phyloP scores from a whole-genome alignment of 2,113 vertebrate genomes.

The Pomatostomus ruficeps region DNA sequence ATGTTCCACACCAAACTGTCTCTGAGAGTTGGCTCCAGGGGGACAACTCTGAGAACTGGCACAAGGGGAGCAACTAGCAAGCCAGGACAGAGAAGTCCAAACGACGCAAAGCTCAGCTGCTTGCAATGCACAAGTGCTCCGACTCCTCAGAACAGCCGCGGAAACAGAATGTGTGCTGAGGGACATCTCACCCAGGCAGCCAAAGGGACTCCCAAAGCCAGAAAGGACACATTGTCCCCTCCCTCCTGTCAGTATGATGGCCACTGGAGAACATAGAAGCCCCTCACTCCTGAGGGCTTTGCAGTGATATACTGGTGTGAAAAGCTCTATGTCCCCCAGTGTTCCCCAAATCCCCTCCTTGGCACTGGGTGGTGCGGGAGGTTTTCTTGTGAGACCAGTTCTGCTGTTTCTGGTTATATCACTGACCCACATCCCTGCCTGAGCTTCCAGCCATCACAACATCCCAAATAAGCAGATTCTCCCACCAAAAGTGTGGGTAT shows the following conservation, averaged over 20 bases:
- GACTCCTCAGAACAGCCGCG: fast-evolving
- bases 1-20: neutral
- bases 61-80: neutral
- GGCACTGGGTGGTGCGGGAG: neutral
- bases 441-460: neutral
- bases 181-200: neutral
- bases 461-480: neutral
- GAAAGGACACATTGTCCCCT: neutral
- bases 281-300: neutral
- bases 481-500: fast-evolving
- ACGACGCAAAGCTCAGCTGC: neutral
- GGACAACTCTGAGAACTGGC: fast-evolving
- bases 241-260: neutral
- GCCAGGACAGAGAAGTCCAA: neutral
- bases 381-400: neutral
- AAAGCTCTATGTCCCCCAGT: neutral
- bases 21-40: neutral
- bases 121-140: neutral
- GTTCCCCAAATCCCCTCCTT: neutral
- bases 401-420: neutral
- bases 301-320: neutral
- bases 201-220: neutral
- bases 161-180: neutral
- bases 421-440: neutral
- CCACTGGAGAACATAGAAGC: neutral